phyloP scores from a whole-genome alignment of 2,888 invertebrate species.

The Hypena proboscidalis region DNA sequence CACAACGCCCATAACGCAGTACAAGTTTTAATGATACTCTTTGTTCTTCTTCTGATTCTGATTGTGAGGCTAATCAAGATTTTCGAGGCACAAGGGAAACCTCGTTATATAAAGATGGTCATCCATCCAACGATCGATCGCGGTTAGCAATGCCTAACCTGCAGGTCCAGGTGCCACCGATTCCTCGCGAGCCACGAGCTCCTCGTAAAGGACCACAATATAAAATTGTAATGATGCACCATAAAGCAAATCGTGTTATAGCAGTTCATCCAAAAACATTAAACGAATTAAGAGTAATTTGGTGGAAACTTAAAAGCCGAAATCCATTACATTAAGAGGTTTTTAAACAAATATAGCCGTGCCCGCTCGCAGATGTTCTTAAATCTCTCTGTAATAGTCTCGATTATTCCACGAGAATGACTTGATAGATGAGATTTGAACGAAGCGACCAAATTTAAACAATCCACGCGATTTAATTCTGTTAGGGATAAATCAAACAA shows the following conservation, averaged over 20 bases:
- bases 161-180: no score
- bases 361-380: slow-evolving; percentile 21
- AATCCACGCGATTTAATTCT: slow-evolving; percentile 24
- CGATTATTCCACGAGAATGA: slow-evolving; percentile 29
- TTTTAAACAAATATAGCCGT: slow-evolving; percentile 7
- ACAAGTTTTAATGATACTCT: no score
- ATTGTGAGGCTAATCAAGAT: no score
- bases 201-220: no score
- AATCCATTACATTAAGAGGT: slow-evolving; percentile 6
- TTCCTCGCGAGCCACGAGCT: no score
- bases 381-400: slow-evolving; percentile 31
- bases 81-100: no score
- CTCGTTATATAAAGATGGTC: no score
- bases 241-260: no score
- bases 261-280: neutral
- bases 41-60: no score
- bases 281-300: slow-evolving; percentile 4
- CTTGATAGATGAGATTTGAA: slow-evolving; percentile 29
- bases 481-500: slow-evolving; percentile 5
- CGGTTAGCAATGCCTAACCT: neutral
- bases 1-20: no score
- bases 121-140: no score
- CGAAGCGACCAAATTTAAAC: slow-evolving; percentile 20
- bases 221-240: no score
- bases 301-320: neutral